Evolutionary conservation across 2,888 invertebrate genomes (phyloP), one percentile per base, ranked within the genome.

Genomic region (Trissoscelio sp.): DNA sequence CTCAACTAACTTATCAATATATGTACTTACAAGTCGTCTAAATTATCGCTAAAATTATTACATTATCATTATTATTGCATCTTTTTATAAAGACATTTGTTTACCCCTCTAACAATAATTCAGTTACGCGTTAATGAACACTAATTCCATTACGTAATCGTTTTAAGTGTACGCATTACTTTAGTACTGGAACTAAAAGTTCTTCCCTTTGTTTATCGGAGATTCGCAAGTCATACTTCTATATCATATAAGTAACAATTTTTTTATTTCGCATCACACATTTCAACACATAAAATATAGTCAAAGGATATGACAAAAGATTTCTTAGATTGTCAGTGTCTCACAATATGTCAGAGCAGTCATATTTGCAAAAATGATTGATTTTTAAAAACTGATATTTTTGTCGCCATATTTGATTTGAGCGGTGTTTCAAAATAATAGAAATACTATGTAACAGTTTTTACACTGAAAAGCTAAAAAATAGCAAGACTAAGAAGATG

Each of bases 321-420:
- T 62, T 62, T 62, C 6, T 53, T 73, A 73, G 72, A 73, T 73
- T 73, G 72, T 73, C 72, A 62, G n/a, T 62, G 37, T 73, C 53
- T 73, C 62, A 73, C 62, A 73, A 62, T 72, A 53, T 39, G 72
- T 73, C 42, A 22, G 53, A 18, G 62, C 72, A 73, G 72, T 73
- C 62, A 39, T 22, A 24, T 51, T 69, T 22, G 70, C 39, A 4
- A 55, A 57, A 34, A 46, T 18, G 34, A 70, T 48, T 44, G 5
- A n/a, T n/a, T n/a, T n/a, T n/a, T n/a, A n/a, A n/a, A n/a, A n/a
- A n/a, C n/a, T n/a, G n/a, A n/a, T n/a, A n/a, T n/a, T n/a, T n/a
- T n/a, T n/a, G n/a, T n/a, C n/a, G n/a, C n/a, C n/a, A 67, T 7
- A 42, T 67, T 67, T 67, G 42, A 53, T 67, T 55, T 42, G 28